These are phyloP conservation scores for Stenichneumon culpator DNA, from an alignment of 2,888 invertebrate genomes.

Conservation along the genomic window DNA sequence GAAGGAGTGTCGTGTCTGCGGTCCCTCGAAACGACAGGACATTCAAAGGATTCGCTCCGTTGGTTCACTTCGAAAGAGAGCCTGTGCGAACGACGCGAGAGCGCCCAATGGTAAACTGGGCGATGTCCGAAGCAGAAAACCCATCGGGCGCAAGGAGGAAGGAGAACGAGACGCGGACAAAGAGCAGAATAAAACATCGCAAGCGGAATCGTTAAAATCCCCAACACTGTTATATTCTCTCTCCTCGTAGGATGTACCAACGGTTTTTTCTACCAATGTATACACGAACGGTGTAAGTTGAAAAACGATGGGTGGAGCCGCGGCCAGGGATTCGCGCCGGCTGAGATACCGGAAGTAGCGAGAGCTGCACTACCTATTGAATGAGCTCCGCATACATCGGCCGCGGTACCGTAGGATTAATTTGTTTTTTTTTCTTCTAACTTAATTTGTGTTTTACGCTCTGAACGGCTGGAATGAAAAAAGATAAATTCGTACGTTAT, in stretches of 20 bases:
- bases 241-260: constrained; percentile 30
- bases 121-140: constrained; percentile 56
- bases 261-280: constrained; percentile 33
- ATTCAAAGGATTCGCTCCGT: constrained; percentile 58
- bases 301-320: constrained; percentile 59
- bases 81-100: constrained; percentile 29
- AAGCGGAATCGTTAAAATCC: constrained; percentile 56
- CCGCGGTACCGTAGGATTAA: neutral
- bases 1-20: constrained; percentile 54
- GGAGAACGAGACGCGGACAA: constrained; percentile 19
- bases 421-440: neutral
- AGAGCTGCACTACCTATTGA: constrained; percentile 45
- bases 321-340: constrained; percentile 36
- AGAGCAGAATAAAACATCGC: constrained; percentile 37
- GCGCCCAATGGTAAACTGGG: constrained; percentile 46
- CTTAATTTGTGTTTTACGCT: neutral
- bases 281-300: constrained; percentile 25
- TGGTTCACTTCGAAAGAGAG: constrained; percentile 47
- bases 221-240: constrained; percentile 44
- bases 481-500: constrained; percentile 22
- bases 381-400: constrained; percentile 51
- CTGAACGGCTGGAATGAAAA: neutral
- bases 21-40: constrained; percentile 49
- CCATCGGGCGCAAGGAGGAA: constrained; percentile 38
- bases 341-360: constrained; percentile 55